Evolutionary conservation across 2,113 vertebrate species (phyloP).

Genomic region (Psittacara wagleri): DNA sequence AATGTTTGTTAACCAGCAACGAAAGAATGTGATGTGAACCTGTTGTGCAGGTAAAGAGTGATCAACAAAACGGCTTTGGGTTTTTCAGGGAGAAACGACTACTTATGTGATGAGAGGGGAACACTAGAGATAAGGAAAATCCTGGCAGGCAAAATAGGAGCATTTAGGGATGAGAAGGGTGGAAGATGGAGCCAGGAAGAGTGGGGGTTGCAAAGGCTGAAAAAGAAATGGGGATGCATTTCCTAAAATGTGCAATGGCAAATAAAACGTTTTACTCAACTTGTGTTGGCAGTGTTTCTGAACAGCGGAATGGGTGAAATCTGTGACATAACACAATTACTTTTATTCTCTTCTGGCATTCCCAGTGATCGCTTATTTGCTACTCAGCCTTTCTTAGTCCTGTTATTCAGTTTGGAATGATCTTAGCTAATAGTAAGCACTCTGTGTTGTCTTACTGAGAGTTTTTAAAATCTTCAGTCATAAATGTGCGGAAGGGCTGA

Average conservation of each 20-base stretch:
- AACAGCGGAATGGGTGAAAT: neutral
- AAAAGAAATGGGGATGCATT: neutral
- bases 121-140: neutral
- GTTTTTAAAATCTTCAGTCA: slow-evolving; percentile 2
- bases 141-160: neutral
- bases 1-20: neutral
- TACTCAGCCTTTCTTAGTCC: neutral
- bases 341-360: slow-evolving; percentile 10
- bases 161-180: neutral
- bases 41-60: neutral
- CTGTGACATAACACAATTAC: neutral
- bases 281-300: neutral
- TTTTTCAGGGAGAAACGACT: neutral
- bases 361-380: neutral
- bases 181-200: neutral
- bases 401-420: neutral
- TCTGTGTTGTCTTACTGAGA: neutral
- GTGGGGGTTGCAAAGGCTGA: neutral
- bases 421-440: neutral
- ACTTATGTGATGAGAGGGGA: neutral
- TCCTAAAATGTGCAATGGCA: neutral
- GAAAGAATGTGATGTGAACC: neutral
- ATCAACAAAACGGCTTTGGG: neutral
- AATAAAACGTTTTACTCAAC: neutral
- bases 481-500: neutral